phyloP scores from a whole-genome alignment of 2,888 invertebrate species.

The Agrotis exclamationis region DNA sequence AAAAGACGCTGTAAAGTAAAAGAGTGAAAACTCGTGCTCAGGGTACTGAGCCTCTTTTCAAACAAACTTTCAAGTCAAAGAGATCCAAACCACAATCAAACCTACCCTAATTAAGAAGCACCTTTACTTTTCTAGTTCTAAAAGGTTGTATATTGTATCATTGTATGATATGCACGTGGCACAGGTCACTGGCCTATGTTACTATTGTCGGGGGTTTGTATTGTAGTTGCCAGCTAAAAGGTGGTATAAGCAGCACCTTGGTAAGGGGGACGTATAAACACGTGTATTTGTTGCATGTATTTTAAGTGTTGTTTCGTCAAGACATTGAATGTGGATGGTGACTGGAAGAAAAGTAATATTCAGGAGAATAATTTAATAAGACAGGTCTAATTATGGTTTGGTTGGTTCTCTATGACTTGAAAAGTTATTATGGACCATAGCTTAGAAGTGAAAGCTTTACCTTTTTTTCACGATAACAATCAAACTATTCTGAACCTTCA shows the following conservation, averaged over 20 bases:
- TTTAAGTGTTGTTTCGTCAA: slow-evolving; percentile 7
- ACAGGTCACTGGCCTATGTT: slow-evolving; percentile 18
- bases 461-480: too few species aligned
- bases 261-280: slow-evolving; percentile 27
- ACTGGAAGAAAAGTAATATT: too few species aligned
- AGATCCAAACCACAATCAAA: not conserved
- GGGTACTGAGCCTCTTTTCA: not conserved
- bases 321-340: not conserved
- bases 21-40: too few species aligned
- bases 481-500: too few species aligned
- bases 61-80: slow-evolving; percentile 13
- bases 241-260: slow-evolving; percentile 21
- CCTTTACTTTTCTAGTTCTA: not conserved
- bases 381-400: too few species aligned
- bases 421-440: too few species aligned
- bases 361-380: too few species aligned
- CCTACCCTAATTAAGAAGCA: not conserved
- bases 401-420: too few species aligned
- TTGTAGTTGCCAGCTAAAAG: slow-evolving; percentile 46
- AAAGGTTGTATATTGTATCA: not conserved
- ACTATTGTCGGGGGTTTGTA: slow-evolving; percentile 12
- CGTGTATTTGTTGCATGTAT: slow-evolving; percentile 22
- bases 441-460: too few species aligned
- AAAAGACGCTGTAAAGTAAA: too few species aligned
- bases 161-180: not conserved